Evolutionary conservation across 2,888 invertebrate genomes (phyloP), one percentile per base, ranked within the genome.

Genomic region (Microplitis deprimator): DNA sequence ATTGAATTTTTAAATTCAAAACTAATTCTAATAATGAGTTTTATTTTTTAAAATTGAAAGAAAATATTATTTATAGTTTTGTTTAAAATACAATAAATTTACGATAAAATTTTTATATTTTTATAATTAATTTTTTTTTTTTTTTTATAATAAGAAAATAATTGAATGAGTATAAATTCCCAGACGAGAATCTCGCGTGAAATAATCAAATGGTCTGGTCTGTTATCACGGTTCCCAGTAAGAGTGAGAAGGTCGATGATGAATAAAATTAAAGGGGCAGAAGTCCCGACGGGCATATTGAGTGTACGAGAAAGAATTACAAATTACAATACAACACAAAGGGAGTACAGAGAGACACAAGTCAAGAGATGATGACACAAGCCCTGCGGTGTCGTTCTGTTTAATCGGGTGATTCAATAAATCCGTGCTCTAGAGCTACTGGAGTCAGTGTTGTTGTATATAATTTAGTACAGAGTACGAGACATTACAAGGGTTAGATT

Each of bases 391-490:
- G 17, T 62, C 82, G 84, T 87, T 85, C 86, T 85, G 84, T 87
- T 87, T 87, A 87, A 87, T 87, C 87, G 85, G 84, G 83, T 89
- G 88, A 89, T 89, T 89, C 87, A 88, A 89, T 89, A 89, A 89
- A 89, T 89, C 88, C 85, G 87, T 87, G 88, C 87, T 77, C 50
- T 29, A 29, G 4, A 29, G 29, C 29, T 78, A 77, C 72, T 83
- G 68, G 74, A 79, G 73, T 50, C 50, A 29, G 29, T 29, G 50
- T 13, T 50, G 50, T 50, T 50, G 50, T 50, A 5, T 13, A 50
- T 50, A 50, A 50, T 50, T 50, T 50, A 50, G 50, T 50, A 50
- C 50, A 13, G 50, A 50, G 50, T 50, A 13, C 8, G 10, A 50
- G 50, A 50, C 50, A 50, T 50, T 50, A 50, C 50, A 50, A 50